These are phyloP conservation scores for Brenthis ino DNA, from an alignment of 2,888 invertebrate genomes.

Conservation along the genomic window DNA sequence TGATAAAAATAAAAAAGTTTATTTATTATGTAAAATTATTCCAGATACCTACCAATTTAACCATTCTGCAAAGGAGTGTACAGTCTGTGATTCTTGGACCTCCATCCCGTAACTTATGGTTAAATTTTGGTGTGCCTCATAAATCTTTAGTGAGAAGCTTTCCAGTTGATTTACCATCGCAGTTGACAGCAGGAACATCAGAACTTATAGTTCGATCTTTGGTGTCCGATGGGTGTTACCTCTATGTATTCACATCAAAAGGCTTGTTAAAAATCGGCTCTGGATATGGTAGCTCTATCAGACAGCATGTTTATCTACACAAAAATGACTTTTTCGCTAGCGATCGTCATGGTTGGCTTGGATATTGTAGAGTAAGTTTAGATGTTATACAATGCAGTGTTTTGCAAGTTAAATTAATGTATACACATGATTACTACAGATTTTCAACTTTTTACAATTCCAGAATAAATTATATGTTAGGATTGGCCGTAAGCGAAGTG, in stretches of 20 bases:
- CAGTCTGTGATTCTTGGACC: conserved; percentile 93
- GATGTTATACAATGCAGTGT: background rate
- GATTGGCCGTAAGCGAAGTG: conserved; percentile 77
- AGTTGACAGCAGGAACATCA: conserved; percentile 57
- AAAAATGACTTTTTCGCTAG: conserved; percentile 91
- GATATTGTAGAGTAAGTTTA: conserved; percentile 87
- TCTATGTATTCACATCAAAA: conserved; percentile 92
- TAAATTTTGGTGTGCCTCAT: conserved; percentile 92
- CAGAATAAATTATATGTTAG: conserved; percentile 92
- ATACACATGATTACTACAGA: no score
- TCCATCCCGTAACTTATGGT: conserved; percentile 92
- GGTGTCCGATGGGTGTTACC: conserved; percentile 94
- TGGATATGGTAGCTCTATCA: conserved; percentile 95
- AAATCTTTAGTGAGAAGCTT: conserved; percentile 88
- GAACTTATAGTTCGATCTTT: conserved; percentile 83
- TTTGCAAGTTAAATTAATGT: no score
- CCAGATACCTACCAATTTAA: conserved; percentile 92
- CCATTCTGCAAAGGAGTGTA: conserved; percentile 93
- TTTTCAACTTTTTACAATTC: conserved; percentile 30
- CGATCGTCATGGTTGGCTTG: conserved; percentile 91
- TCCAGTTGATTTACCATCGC: conserved; percentile 72
- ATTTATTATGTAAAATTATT: conserved; percentile 41
- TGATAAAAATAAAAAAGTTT: background rate
- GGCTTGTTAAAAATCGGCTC: conserved; percentile 97
- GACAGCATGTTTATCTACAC: conserved; percentile 93